Conservation (phyloP, 2,888 invertebrate species). For the Leucania comma region DNA sequence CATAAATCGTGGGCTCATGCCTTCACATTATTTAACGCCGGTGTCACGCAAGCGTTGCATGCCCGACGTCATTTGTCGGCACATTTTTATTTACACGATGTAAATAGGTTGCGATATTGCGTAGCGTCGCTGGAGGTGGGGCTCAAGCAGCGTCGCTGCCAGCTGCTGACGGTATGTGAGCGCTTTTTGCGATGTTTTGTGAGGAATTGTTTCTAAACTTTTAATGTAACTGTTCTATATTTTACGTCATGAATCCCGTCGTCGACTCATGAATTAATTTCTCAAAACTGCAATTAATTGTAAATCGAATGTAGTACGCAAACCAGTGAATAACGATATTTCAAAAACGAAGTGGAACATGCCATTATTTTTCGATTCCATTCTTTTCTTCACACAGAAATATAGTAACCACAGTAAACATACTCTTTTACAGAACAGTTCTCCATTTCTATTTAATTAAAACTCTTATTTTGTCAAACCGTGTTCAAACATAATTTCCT, state of each 20-base stretch:
- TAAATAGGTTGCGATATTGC: conserved; percentile 59
- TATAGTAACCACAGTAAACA: not conserved
- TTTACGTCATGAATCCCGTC: not conserved
- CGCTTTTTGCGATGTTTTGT: conserved; percentile 14
- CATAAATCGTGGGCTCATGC: conserved; percentile 74
- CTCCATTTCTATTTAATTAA: conserved; percentile 36
- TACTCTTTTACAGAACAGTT: not conserved
- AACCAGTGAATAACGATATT: not conserved
- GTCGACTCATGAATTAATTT: not conserved
- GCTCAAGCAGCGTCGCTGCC: conserved; percentile 10
- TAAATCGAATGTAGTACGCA: not conserved
- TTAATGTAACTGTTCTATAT: too few relatives aligned
- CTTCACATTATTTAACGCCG: conserved; percentile 77
- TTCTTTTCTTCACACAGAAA: not conserved
- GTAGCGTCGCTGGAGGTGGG: conserved; percentile 21
- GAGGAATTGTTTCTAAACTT: conserved; percentile 32
- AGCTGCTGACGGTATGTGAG: conserved; percentile 39
- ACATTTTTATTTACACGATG: conserved; percentile 62
- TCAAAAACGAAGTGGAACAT: not conserved
- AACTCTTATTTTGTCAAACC: conserved; percentile 4
- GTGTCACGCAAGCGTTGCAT: conserved; percentile 72
- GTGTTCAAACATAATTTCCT: conserved; percentile 41
- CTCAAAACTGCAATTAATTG: not conserved
- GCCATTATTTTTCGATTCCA: not conserved
- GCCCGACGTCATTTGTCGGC: conserved; percentile 65